Evolutionary conservation across 2,888 invertebrate genomes (phyloP).

Genomic region (Neoitamus cyanurus): DNA sequence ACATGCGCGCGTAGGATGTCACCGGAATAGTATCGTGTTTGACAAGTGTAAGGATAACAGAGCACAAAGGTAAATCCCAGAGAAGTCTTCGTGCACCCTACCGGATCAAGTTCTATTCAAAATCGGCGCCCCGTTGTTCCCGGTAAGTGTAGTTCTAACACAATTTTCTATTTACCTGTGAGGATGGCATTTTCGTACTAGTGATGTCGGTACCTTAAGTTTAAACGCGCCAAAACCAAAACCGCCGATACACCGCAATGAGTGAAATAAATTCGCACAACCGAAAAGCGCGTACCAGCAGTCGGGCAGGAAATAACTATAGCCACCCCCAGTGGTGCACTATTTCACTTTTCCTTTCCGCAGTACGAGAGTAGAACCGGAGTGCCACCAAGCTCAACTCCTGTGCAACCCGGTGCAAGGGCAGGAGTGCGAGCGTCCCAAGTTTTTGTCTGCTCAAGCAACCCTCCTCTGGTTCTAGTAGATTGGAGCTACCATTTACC

Average conservation of each 20-base stretch:
- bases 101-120: background rate
- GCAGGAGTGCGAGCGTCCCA: constrained; percentile 28
- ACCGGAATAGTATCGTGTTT: background rate
- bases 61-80: background rate
- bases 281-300: background rate
- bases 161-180: background rate
- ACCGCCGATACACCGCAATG: background rate
- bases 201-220: background rate
- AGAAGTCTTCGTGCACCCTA: background rate
- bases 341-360: constrained; percentile 43
- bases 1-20: constrained; percentile 2
- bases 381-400: constrained; percentile 11
- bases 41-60: constrained; percentile 21
- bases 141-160: background rate
- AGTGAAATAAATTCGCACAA: background rate
- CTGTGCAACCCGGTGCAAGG: background rate
- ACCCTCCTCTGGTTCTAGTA: constrained; percentile 25
- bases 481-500: background rate
- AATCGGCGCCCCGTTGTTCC: too few relatives aligned
- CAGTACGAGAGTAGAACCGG: background rate
- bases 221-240: background rate
- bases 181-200: background rate
- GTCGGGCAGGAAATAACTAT: background rate
- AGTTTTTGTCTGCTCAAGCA: constrained; percentile 35
- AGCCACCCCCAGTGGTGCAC: constrained; percentile 25